A percentile compares a stretch with the other conserved stretches of the same genome.
phyloP scores from a whole-genome alignment of 53 echinoderm and acorn worm species.

The Henricia sp. region DNA sequence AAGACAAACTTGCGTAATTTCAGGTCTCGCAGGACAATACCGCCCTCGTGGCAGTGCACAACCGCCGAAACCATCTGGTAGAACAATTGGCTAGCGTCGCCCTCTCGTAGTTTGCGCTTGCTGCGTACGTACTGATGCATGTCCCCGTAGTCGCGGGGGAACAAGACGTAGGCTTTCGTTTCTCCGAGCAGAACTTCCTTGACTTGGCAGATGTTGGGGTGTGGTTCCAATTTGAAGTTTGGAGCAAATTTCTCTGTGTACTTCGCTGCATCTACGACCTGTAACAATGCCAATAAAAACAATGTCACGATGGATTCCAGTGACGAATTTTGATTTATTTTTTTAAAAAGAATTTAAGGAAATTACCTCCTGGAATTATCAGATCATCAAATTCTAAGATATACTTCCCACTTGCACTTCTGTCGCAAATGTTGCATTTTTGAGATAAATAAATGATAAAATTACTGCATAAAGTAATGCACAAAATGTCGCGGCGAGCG shows the following conservation, averaged over 20 bases:
- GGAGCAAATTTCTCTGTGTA: conserved; percentile 89
- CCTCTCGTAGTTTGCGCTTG: conserved; percentile 87
- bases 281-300: too few species aligned
- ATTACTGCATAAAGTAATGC: too few species aligned
- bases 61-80: conserved; percentile 91
- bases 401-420: too few species aligned
- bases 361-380: too few species aligned
- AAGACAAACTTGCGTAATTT: conserved; percentile 96
- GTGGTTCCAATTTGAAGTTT: conserved; percentile 76
- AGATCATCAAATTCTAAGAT: too few species aligned
- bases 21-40: conserved; percentile 90
- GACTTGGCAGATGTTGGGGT: conserved; percentile 83
- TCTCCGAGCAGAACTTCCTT: conserved; percentile 86
- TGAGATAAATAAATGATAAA: too few species aligned
- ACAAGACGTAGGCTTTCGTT: conserved; percentile 88
- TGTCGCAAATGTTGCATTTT: too few species aligned
- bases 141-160: conserved; percentile 82
- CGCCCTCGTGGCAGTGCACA: conserved; percentile 85
- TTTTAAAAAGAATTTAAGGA: too few species aligned
- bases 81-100: conserved; percentile 81
- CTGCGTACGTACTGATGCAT: conserved; percentile 90
- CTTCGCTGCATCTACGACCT: conserved; percentile 80
- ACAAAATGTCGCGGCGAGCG: too few species aligned
- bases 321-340: too few species aligned
- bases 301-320: too few species aligned